A percentile compares a stretch with the other conserved stretches of the same genome.
Evolutionary conservation across 2,113 vertebrate genomes (phyloP).

Genomic region (Phodopus roborovskii): DNA sequence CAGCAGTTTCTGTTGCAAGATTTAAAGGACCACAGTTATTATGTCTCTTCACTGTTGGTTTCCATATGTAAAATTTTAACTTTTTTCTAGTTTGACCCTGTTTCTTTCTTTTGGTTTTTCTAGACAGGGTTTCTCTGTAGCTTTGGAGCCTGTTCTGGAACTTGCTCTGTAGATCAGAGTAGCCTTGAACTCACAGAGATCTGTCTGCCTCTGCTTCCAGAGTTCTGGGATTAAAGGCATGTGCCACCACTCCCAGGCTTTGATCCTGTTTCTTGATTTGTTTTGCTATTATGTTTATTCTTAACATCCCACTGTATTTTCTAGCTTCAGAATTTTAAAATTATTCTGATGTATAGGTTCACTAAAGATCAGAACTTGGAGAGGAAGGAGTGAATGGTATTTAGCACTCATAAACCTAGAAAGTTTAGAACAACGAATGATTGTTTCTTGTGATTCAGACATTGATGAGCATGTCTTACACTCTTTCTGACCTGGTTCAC

Average conservation of each 20-base stretch:
- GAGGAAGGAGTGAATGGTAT: not conserved
- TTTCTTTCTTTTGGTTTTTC: not conserved
- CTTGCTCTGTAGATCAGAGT: too few relatives aligned
- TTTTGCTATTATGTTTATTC: not conserved
- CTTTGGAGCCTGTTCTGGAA: too few relatives aligned
- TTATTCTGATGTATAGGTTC: not conserved
- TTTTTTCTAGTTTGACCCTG: not conserved
- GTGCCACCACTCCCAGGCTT: too few relatives aligned
- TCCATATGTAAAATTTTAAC: not conserved
- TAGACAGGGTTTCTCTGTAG: too few relatives aligned
- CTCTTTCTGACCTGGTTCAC: not conserved
- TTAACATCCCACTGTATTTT: not conserved
- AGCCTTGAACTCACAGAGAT: too few relatives aligned
- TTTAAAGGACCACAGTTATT: not conserved
- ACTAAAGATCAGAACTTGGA: not conserved
- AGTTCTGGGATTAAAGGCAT: too few relatives aligned
- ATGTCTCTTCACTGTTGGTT: not conserved
- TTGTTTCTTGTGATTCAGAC: not conserved
- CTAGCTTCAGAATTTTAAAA: not conserved
- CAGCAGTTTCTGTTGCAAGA: not conserved
- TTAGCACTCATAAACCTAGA: not conserved
- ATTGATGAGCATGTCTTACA: not conserved
- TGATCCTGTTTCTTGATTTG: conserved; percentile 19
- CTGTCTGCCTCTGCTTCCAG: too few relatives aligned
- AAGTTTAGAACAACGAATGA: not conserved